These are phyloP conservation scores for Equus przewalskii DNA, from an alignment of 2,113 vertebrate genomes.

Conservation along the genomic window DNA sequence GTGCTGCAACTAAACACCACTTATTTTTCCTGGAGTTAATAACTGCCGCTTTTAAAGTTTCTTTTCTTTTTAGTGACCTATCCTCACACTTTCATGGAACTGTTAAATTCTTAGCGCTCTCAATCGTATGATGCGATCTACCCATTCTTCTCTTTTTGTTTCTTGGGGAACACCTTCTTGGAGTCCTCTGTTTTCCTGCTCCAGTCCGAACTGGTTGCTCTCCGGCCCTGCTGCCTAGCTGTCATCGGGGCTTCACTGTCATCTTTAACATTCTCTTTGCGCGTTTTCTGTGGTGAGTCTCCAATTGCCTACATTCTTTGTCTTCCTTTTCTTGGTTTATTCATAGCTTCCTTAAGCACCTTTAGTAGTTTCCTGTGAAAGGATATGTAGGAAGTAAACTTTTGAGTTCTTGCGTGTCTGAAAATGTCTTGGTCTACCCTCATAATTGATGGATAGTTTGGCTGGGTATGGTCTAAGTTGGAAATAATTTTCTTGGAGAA, in stretches of 20 bases:
- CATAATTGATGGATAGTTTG: not conserved
- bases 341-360: not conserved
- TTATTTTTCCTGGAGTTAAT: not conserved
- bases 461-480: not conserved
- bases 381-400: not conserved
- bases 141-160: not conserved
- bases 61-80: not conserved
- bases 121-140: not conserved
- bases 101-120: not conserved
- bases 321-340: constrained; percentile 20
- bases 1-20: not conserved
- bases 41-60: not conserved
- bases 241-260: not conserved
- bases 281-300: not conserved
- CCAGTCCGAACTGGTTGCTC: not conserved
- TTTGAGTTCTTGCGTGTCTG: not conserved
- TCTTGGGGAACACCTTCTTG: not conserved
- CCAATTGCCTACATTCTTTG: not conserved
- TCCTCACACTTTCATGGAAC: not conserved
- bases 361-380: not conserved
- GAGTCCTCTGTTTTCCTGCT: not conserved
- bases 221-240: not conserved
- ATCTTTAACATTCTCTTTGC: not conserved
- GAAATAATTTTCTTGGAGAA: constrained; percentile 19
- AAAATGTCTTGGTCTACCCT: not conserved